These are phyloP conservation scores for Tichodroma muraria DNA, from an alignment of 2,113 vertebrate genomes.

Conservation along the genomic window DNA sequence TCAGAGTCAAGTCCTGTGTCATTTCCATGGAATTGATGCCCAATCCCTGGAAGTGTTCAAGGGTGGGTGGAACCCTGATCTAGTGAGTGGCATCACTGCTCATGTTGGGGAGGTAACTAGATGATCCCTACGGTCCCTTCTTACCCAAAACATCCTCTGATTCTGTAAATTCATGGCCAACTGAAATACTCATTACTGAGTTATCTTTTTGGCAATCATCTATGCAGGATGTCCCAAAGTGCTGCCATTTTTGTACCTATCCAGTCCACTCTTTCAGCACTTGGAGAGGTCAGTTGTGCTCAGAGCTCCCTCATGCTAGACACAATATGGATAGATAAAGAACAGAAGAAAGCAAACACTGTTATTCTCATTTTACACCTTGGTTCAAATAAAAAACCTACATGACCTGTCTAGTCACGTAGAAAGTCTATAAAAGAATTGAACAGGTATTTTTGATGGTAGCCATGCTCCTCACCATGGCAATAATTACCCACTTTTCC, in stretches of 20 bases:
- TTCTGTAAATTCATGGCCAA: not conserved
- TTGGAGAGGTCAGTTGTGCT: not conserved
- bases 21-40: not conserved
- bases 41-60: not conserved
- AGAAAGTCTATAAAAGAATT: not conserved
- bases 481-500: not conserved
- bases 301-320: not conserved
- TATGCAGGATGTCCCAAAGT: not conserved
- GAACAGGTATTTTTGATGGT: not conserved
- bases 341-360: not conserved
- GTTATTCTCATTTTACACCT: not conserved
- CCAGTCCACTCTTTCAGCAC: not conserved
- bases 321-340: rapidly evolving
- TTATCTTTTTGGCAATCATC: not conserved
- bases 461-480: not conserved
- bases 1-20: not conserved
- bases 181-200: not conserved
- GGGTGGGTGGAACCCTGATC: not conserved
- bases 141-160: not conserved
- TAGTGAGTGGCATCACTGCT: not conserved
- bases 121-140: not conserved
- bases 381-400: not conserved
- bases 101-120: not conserved
- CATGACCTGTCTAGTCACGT: not conserved
- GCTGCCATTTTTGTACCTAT: not conserved